Evolutionary conservation across 1,140 invertebrate genomes (phyloP).

Genomic region (Bombus waltoni): DNA sequence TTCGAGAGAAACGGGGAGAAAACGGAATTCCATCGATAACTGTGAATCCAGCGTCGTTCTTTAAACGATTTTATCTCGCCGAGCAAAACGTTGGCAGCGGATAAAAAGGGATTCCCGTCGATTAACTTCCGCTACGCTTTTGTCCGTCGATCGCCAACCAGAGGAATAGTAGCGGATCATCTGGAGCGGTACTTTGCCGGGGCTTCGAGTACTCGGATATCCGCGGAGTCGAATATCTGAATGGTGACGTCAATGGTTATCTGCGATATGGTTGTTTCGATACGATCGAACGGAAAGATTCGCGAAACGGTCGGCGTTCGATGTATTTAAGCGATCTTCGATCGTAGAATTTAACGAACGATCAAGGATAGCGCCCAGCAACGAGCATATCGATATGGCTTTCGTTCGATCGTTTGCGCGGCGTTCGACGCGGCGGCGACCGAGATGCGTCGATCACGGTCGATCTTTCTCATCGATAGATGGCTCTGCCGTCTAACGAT

Average conservation of each 20-base stretch:
- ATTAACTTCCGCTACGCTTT: constrained; percentile 64
- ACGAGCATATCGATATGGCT: neutral
- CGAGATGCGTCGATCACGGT: constrained; percentile 19
- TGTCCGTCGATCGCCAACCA: constrained; percentile 37
- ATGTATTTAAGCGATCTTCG: constrained; percentile 4
- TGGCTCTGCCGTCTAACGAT: constrained; percentile 14
- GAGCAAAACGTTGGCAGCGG: constrained; percentile 52
- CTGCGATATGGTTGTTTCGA: constrained; percentile 18
- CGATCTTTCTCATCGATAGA: constrained; percentile 37
- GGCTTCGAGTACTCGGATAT: constrained; percentile 33
- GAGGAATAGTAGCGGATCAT: constrained; percentile 19
- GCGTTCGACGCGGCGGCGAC: neutral
- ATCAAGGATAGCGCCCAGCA: neutral
- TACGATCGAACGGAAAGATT: constrained; percentile 10
- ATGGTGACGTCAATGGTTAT: constrained; percentile 32
- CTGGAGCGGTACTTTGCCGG: constrained; percentile 15
- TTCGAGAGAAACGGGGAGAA: constrained; percentile 22
- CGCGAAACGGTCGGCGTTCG: neutral
- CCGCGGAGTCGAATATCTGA: constrained; percentile 24
- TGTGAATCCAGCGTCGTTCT: constrained; percentile 37
- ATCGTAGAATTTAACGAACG: neutral
- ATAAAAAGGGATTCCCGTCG: constrained; percentile 61
- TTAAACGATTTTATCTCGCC: constrained; percentile 57
- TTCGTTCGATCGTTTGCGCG: neutral
- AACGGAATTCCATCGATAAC: constrained; percentile 64